Percentiles rank a stretch among this genome's conserved stretches.
Evolutionary conservation across 2,797 vertebrate genomes (phyloP).

Genomic region (Bradypus variegatus): DNA sequence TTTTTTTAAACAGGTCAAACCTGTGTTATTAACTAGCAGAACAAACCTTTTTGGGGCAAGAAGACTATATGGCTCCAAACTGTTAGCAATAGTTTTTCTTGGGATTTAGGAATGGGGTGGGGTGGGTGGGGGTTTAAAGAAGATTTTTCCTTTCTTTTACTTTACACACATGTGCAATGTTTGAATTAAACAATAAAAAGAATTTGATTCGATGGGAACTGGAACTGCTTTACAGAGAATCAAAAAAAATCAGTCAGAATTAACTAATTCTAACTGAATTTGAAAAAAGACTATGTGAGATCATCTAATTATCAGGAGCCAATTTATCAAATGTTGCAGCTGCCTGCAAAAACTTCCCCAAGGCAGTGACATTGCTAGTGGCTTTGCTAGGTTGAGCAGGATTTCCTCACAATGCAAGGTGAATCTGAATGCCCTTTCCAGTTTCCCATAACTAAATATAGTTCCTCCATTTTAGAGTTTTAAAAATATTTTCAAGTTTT

Average conservation of each 20-base stretch:
- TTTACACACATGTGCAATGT: not conserved
- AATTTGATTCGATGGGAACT: not conserved
- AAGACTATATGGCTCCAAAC: not conserved
- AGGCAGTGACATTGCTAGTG: not conserved
- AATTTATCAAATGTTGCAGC: not conserved
- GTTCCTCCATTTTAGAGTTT: not conserved
- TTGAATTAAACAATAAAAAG: not conserved
- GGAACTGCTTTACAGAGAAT: not conserved
- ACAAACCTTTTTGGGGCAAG: not conserved
- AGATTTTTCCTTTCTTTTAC: not conserved
- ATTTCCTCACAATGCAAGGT: not conserved
- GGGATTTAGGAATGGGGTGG: not conserved
- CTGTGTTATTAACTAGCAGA: not conserved
- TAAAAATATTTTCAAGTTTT: not conserved
- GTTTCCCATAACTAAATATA: not conserved
- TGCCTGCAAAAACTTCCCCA: not conserved
- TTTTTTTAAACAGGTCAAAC: not conserved
- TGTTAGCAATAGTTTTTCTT: not conserved
- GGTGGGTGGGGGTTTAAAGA: not conserved
- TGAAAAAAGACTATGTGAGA: not conserved
- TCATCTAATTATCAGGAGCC: not conserved
- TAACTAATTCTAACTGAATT: slow-evolving; percentile 13
- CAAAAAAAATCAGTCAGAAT: not conserved
- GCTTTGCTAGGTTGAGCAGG: not conserved
- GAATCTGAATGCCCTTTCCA: not conserved